A percentile compares a stretch with the other conserved stretches of the same genome.
Conservation (phyloP, 2,888 invertebrate genomes). For the Nomada flava region DNA sequence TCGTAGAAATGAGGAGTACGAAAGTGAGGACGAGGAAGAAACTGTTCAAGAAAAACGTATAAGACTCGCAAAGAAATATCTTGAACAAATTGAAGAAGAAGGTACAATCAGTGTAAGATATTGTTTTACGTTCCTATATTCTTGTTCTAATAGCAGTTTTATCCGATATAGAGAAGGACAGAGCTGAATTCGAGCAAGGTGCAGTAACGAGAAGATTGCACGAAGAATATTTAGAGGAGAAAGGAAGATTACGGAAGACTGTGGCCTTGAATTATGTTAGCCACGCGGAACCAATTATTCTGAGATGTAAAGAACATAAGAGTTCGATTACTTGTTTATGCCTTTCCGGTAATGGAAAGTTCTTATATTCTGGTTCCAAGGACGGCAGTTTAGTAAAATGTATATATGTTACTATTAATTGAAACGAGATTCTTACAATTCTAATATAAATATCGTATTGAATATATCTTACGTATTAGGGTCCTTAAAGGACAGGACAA, state of each 20-base stretch:
- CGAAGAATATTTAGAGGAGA: constrained; percentile 94
- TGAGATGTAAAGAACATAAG: constrained; percentile 92
- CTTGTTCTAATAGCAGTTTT: not conserved
- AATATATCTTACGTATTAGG: constrained; percentile 73
- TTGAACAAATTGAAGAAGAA: constrained; percentile 94
- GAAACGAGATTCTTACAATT: not conserved
- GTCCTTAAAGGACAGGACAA: constrained; percentile 88
- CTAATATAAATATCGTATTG: constrained; percentile 16
- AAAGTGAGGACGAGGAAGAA: constrained; percentile 87
- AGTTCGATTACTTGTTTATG: constrained; percentile 92
- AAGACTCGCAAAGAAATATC: constrained; percentile 94
- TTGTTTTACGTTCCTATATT: not conserved
- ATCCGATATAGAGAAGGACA: constrained; percentile 87
- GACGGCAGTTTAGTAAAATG: constrained; percentile 95
- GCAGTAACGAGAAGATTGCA: constrained; percentile 91
- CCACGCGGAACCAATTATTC: constrained; percentile 82
- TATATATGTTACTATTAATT: constrained; percentile 74
- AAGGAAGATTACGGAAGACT: constrained; percentile 91
- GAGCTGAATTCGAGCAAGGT: constrained; percentile 88
- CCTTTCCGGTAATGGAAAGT: constrained; percentile 89
- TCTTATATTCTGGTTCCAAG: constrained; percentile 94
- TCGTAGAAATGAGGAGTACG: constrained; percentile 72
- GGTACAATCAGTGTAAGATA: constrained; percentile 80
- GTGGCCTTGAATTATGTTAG: constrained; percentile 88
- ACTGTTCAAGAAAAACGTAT: constrained; percentile 96